Evolutionary conservation across 2,797 vertebrate species (phyloP), one percentile per base, ranked within the genome.

Genomic region (Cephalopachus bancanus): DNA sequence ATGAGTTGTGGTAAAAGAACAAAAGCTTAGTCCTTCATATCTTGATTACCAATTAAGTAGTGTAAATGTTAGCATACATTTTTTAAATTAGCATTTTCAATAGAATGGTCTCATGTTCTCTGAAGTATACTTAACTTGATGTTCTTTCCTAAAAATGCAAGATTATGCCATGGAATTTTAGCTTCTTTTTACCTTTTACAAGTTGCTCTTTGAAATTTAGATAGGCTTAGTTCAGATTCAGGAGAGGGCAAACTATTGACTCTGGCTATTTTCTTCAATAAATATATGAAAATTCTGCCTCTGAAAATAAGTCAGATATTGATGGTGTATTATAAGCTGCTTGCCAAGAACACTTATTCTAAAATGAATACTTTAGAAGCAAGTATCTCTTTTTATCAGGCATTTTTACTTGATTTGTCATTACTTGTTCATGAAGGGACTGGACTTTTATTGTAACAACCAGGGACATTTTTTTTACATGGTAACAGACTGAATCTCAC

Each of bases 81-180:
- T 37, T 15, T 94, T 53, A 96, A 95, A 84, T 86, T 89, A 93
- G 87, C 5, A 76, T 85, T 97, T 95, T 94, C 2, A 86, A 10
- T 26, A 37, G 33, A 6, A 37, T 2, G 86, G 55, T 17, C 78
- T 96, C 88, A 79, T 85, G 4, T 67, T 93, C 24, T 87, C 9
- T 86, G 62, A 88, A 24, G 67, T 0, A 87, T 78, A 30, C 4
- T 51, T 89, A 94, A 87, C 4, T 76, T 89, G 30, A 17, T 87
- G 15, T 76, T 26, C 22, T 64, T 94, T 30, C 6, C 19, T 89
- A 74, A 93, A 96, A 90, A 2, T 81, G 12, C 5, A 53, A 93
- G 9, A 0, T 44, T 71, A 78, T 49, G 9, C 33, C 9, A 12
- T 93, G 16, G 85, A 20, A 51, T 93, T 88, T 94, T 80, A 95